Evolutionary conservation across 1,140 invertebrate genomes (phyloP), one percentile per base, ranked within the genome.

Genomic region (Zaprionus camerounensis): DNA sequence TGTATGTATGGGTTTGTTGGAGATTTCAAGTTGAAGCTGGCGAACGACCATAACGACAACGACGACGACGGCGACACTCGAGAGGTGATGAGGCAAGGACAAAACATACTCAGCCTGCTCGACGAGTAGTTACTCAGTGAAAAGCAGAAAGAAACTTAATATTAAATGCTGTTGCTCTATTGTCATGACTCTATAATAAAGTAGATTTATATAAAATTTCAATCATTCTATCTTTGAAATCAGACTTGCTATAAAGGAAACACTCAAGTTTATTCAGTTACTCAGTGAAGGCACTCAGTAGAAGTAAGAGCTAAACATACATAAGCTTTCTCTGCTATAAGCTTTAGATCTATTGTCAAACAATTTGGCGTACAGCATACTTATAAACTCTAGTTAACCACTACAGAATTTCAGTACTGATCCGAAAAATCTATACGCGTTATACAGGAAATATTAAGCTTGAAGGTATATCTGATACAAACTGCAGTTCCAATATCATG

Each of bases 41-140:
- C 20, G 38, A 66, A 38, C 44, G 46, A 38, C 44, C 62, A 66
- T 68, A 53, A 38, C 44, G 69, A 71, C 73, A 63, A 49, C 69
- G 70, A 49, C 63, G 55, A 51, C 44, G 69, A 76, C 73, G 62
- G 17, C 70, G 46, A 36, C 73, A 65, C 62, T 75, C 63, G 59
- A 75, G 24, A 34, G 31, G 9, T 9, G 31, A 9, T 34, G 61
- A 28, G 28, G 11, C 41, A 61, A 41, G 15, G 38, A 41, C 28
- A 59, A 26, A 26, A 15, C 0, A 20, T 7, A 46, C 20, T 46
- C 2, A 34, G 36, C 20, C 7, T 2, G n/a, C 13, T 28, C 22
- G 31, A 71, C 59, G 28, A 20, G 17, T 13, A 49, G 49, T 62
- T 69, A 64, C 58, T 17, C 72, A n/a, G 28, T 51, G 6, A 44